Percentiles rank a stretch among this genome's conserved stretches.
phyloP scores from a whole-genome alignment of 2,113 vertebrate species.

The Opisthocomus hoazin region DNA sequence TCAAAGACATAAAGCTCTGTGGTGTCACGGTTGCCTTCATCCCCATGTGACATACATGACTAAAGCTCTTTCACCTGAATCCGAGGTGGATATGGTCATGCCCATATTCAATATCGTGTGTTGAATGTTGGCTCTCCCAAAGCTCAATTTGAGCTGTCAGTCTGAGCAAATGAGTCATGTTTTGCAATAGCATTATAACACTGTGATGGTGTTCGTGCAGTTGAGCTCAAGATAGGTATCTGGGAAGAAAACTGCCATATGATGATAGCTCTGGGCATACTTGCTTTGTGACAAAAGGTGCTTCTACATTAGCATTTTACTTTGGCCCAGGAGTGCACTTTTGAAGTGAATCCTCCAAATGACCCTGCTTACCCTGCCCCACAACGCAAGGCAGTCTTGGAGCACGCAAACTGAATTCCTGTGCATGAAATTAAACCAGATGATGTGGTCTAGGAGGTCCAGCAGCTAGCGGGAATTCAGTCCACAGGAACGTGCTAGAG shows the following conservation, averaged over 20 bases:
- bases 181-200: background rate
- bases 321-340: background rate
- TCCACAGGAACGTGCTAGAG: background rate
- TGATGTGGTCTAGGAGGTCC: background rate
- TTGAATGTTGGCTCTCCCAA: background rate
- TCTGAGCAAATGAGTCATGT: background rate
- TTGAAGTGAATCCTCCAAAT: background rate
- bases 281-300: background rate
- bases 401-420: background rate
- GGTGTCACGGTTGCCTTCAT: background rate
- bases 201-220: background rate
- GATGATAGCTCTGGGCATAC: background rate
- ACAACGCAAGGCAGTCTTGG: background rate
- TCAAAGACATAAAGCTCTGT: accelerated
- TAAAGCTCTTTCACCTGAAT: constrained; percentile 3
- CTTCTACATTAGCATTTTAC: background rate
- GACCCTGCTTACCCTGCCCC: background rate
- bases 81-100: background rate
- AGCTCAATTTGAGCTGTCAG: background rate
- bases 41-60: background rate
- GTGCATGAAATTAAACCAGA: background rate
- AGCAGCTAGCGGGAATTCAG: background rate
- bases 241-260: background rate
- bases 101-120: background rate
- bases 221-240: constrained; percentile 8